phyloP scores from a whole-genome alignment of 2,888 invertebrate genomes.

The Melinaea marsaeus region DNA sequence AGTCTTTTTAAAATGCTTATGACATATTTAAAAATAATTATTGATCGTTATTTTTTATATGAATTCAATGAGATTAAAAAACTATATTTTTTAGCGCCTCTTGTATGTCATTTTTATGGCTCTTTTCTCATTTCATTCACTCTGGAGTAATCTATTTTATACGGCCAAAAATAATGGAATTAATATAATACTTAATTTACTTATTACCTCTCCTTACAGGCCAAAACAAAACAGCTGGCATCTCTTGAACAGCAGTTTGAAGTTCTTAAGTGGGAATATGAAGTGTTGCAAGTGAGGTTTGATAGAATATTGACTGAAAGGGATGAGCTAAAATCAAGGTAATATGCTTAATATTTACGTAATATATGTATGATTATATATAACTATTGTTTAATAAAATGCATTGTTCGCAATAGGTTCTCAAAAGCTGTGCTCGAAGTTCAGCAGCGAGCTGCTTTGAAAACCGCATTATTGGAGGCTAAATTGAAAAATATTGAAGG shows the following conservation, averaged over 20 bases:
- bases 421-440: constrained; percentile 90
- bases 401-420: constrained; percentile 63
- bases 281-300: constrained; percentile 86
- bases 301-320: constrained; percentile 86
- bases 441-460: constrained; percentile 90
- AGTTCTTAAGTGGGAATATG: constrained; percentile 81
- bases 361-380: no score
- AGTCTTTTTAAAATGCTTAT: constrained; percentile 20
- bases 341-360: neutral
- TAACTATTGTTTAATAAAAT: neutral
- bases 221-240: constrained; percentile 75
- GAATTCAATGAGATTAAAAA: no score
- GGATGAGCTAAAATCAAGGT: constrained; percentile 84
- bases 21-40: neutral
- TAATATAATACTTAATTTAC: no score
- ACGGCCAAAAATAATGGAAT: no score
- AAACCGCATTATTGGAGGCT: constrained; percentile 88
- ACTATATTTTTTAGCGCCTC: no score
- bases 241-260: constrained; percentile 77
- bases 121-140: no score
- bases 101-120: no score
- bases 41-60: no score
- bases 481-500: constrained; percentile 84
- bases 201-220: constrained; percentile 45
- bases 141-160: no score